These are phyloP conservation scores for Drosophila subpulchrella DNA, from an alignment of 1,140 invertebrate genomes.

Conservation along the genomic window DNA sequence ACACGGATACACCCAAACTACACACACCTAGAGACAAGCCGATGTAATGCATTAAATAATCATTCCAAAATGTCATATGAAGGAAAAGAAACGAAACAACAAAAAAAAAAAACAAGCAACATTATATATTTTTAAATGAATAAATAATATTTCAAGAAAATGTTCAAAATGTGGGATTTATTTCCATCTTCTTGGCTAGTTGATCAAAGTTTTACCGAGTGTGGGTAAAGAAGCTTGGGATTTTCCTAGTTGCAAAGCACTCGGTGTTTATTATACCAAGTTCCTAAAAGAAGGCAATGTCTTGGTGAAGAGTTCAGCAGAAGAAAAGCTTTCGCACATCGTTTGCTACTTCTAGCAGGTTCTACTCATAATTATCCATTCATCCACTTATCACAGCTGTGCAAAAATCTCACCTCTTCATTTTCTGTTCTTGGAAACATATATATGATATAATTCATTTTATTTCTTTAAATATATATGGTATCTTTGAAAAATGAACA, in stretches of 20 bases:
- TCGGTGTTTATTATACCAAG: not conserved
- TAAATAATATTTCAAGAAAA: slow-evolving; percentile 29
- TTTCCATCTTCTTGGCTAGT: too few species aligned
- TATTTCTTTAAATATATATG: too few species aligned
- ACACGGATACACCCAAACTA: slow-evolving; percentile 27
- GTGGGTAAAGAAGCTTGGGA: too few species aligned
- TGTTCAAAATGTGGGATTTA: not conserved
- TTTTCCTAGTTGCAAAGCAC: not conserved
- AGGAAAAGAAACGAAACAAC: slow-evolving; percentile 41
- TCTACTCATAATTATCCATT: too few species aligned
- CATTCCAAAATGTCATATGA: slow-evolving; percentile 77
- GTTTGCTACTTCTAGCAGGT: not conserved
- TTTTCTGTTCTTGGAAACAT: too few species aligned
- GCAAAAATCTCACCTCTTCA: too few species aligned
- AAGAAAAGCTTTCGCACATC: not conserved
- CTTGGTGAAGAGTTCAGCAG: not conserved
- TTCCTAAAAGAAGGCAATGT: not conserved
- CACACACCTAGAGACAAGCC: slow-evolving; percentile 42
- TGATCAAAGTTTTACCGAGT: too few species aligned
- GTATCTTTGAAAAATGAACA: too few species aligned
- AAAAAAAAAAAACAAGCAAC: slow-evolving; percentile 41
- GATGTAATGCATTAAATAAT: slow-evolving; percentile 74
- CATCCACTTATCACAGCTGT: too few species aligned
- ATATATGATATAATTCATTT: too few species aligned
- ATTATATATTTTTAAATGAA: slow-evolving; percentile 55